Percentiles rank a stretch among this genome's conserved stretches.
Evolutionary conservation across 2,797 vertebrate genomes (phyloP).

Genomic region (Microchirus variegatus): DNA sequence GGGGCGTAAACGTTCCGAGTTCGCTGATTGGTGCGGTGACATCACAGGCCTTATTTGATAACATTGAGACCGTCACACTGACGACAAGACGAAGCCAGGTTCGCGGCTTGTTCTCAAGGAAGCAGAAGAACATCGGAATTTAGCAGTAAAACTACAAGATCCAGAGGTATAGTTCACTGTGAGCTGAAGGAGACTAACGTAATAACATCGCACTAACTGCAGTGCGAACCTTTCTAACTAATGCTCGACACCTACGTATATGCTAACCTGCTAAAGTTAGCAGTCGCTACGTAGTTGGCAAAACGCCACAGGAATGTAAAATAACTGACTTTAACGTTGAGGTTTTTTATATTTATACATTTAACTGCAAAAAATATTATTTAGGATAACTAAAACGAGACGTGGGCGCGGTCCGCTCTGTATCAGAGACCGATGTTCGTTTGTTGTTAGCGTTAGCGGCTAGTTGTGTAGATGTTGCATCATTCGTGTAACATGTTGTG

Average conservation of each 20-base stretch:
- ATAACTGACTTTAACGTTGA: too few species aligned
- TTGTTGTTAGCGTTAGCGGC: neutral
- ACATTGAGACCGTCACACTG: slow-evolving; percentile 18
- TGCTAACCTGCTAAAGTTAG: neutral
- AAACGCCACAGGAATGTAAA: too few species aligned
- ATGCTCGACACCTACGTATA: neutral
- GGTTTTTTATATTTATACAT: too few species aligned
- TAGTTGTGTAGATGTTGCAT: neutral
- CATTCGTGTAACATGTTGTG: neutral
- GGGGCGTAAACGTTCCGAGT: slow-evolving; percentile 11
- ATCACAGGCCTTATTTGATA: slow-evolving; percentile 55
- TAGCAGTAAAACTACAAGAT: too few species aligned
- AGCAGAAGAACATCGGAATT: too few species aligned
- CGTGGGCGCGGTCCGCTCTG: too few species aligned
- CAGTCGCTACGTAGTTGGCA: too few species aligned
- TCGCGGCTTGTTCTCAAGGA: neutral
- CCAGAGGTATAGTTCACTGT: too few species aligned
- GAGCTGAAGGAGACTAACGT: too few species aligned
- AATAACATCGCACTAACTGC: neutral
- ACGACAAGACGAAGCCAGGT: neutral
- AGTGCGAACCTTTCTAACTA: neutral
- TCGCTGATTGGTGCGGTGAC: slow-evolving; percentile 57
- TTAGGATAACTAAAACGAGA: too few species aligned
- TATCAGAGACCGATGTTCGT: too few species aligned
- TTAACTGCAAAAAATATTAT: too few species aligned